Evolutionary conservation across 92 coral and sea anemone genomes (phyloP), one percentile per base, ranked within the genome.

Genomic region (Phenganax marumi): DNA sequence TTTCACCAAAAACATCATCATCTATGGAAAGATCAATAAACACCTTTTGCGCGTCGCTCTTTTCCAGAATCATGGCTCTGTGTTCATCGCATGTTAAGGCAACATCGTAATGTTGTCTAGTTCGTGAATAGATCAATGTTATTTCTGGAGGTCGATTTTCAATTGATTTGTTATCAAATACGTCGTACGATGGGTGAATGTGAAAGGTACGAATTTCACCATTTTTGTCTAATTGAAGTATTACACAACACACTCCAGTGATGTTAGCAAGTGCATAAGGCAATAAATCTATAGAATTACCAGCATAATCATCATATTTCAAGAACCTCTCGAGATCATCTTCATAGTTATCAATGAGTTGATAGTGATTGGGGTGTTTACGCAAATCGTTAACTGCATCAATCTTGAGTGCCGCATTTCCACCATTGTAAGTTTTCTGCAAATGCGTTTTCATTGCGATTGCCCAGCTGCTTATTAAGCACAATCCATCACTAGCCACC

Each of bases 401-500:
- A 66, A 66, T 10, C 19, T 66, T 66, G 72, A 66, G 49, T 23
- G 48, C 72, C 16, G 16, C 72, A 23, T 23, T 66, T 66, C 48
- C 50, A 66, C 72, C 72, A 25, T 3, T 23, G 72, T 66, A 66
- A 33, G 5, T 66, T 66, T 23, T 66, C 72, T 66, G 50, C 50
- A 66, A 66, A 25, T 66, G 72, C 43, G 16, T 8, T 66, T 24
- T 66, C 72, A 66, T 66, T 23, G 48, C 72, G 14, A 66, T 66
- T 66, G 49, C n/a, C 72, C 48, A 66, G 48, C 72, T 66, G 12
- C 49, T 66, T 66, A 66, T 66, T 33, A 66, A 33, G 33, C 72
- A 66, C 72, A 66, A 66, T 66, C 72, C 72, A 66, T 25, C 21
- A 66, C 49, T 66, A 66, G 49, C 72, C 16, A 64, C 70, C 46